Conservation (phyloP, 2,888 invertebrate species). For the Diplolepis rosae region DNA sequence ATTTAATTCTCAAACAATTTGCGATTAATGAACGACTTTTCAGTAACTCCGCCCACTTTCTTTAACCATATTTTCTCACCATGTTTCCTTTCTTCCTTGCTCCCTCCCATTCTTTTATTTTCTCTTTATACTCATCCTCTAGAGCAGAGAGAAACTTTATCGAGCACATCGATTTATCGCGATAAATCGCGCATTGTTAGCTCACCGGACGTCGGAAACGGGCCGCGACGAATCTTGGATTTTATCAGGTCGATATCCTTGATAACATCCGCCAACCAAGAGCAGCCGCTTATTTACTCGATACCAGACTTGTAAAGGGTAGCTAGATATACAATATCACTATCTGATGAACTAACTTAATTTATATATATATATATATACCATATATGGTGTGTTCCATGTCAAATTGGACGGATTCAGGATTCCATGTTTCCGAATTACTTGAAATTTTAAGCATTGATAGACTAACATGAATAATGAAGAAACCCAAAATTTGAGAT, state of each 20-base stretch:
- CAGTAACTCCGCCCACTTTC: slow-evolving; percentile 4
- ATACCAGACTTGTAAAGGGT: neutral
- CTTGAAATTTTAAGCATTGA: too few relatives aligned
- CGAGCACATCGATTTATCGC: slow-evolving; percentile 36
- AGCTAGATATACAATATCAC: neutral
- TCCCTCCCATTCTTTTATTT: neutral
- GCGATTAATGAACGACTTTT: slow-evolving; percentile 35
- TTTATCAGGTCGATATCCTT: slow-evolving; percentile 31
- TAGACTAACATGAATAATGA: too few relatives aligned
- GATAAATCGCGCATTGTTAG: slow-evolving; percentile 37
- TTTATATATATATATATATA: too few relatives aligned
- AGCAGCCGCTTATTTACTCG: slow-evolving; percentile 14
- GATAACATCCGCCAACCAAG: slow-evolving; percentile 24
- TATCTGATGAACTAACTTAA: neutral
- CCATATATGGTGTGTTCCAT: too few relatives aligned
- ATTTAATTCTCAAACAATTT: slow-evolving; percentile 39
- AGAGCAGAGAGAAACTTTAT: slow-evolving; percentile 33
- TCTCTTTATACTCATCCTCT: slow-evolving; percentile 37
- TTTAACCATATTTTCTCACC: slow-evolving; percentile 32
- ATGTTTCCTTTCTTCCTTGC: slow-evolving; percentile 21
- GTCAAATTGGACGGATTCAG: too few relatives aligned
- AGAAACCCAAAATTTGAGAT: too few relatives aligned
- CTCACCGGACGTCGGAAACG: slow-evolving; percentile 34
- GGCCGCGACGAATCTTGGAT: slow-evolving; percentile 32
- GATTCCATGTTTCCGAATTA: too few relatives aligned